Evolutionary conservation across 2,113 vertebrate genomes (phyloP).

Genomic region (Gyps fulvus): DNA sequence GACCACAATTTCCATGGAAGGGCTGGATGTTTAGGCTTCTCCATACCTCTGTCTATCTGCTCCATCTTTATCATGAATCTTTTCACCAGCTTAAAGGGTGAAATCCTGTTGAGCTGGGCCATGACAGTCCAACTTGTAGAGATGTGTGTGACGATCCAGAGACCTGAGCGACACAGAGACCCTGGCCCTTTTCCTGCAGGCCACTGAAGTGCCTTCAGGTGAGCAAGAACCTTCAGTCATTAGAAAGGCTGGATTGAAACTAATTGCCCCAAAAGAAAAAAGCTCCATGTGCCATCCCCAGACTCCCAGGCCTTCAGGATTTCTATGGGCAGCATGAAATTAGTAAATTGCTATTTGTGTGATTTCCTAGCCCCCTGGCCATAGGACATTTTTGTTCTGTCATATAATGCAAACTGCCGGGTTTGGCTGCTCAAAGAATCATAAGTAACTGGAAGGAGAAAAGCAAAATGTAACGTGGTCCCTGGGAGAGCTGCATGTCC

Average conservation of each 20-base stretch:
- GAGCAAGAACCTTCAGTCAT: not conserved
- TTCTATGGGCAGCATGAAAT: not conserved
- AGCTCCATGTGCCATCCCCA: not conserved
- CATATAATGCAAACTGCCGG: not conserved
- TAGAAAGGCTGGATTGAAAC: not conserved
- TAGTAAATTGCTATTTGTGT: slow-evolving; percentile 34
- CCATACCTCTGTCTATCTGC: not conserved
- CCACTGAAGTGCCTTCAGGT: not conserved
- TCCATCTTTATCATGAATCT: not conserved
- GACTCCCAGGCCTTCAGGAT: not conserved
- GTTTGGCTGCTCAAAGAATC: slow-evolving; percentile 11
- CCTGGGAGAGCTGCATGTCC: not conserved
- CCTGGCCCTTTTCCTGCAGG: not conserved
- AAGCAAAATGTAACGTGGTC: not conserved
- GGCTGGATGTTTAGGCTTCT: not conserved
- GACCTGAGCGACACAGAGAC: not conserved
- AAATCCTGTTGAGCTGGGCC: not conserved
- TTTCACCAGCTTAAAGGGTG: not conserved
- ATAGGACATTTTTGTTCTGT: slow-evolving; percentile 22
- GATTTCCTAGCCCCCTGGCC: slow-evolving; percentile 36
- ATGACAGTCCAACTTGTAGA: not conserved
- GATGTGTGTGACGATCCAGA: not conserved
- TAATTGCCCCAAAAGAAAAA: not conserved
- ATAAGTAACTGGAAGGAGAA: not conserved
- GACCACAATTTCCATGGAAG: not conserved